phyloP scores from a whole-genome alignment of 2,797 vertebrate genomes.

The Ptychadena robeensis region DNA sequence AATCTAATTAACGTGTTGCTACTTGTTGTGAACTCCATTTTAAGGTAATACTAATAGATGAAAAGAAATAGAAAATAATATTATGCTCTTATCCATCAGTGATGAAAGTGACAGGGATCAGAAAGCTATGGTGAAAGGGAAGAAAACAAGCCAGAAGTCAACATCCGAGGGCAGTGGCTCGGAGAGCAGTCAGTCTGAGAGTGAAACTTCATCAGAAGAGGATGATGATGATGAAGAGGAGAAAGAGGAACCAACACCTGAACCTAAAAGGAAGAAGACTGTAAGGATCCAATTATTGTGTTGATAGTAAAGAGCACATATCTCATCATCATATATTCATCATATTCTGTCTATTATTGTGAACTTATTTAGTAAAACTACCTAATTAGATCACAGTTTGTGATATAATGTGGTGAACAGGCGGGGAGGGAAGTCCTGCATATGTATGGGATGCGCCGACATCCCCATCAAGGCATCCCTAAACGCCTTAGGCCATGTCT shows the following conservation, averaged over 20 bases:
- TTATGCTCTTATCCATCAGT: background rate
- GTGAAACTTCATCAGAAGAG: slow-evolving; percentile 74
- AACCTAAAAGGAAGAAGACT: slow-evolving; percentile 80
- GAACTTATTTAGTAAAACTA: too few species aligned
- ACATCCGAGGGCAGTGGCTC: slow-evolving; percentile 86
- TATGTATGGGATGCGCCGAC: too few species aligned
- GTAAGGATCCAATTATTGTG: slow-evolving; percentile 66
- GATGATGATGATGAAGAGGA: slow-evolving; percentile 61
- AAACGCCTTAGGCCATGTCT: too few species aligned
- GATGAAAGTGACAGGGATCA: slow-evolving; percentile 63
- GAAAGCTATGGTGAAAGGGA: slow-evolving; percentile 73
- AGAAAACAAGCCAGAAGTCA: slow-evolving; percentile 73
- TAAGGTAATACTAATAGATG: background rate
- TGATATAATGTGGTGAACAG: too few species aligned
- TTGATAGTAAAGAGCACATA: background rate
- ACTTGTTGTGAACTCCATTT: too few species aligned
- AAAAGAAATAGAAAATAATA: background rate
- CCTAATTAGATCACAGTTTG: too few species aligned
- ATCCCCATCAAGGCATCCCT: too few species aligned
- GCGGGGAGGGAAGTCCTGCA: too few species aligned
- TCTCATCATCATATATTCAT: too few species aligned
- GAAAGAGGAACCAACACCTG: slow-evolving; percentile 69
- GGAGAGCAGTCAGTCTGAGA: slow-evolving; percentile 87
- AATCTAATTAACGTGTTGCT: too few species aligned
- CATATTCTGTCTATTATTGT: too few species aligned